Conservation (phyloP, 1,140 invertebrate genomes). For the Drosophila tsacasi region DNA sequence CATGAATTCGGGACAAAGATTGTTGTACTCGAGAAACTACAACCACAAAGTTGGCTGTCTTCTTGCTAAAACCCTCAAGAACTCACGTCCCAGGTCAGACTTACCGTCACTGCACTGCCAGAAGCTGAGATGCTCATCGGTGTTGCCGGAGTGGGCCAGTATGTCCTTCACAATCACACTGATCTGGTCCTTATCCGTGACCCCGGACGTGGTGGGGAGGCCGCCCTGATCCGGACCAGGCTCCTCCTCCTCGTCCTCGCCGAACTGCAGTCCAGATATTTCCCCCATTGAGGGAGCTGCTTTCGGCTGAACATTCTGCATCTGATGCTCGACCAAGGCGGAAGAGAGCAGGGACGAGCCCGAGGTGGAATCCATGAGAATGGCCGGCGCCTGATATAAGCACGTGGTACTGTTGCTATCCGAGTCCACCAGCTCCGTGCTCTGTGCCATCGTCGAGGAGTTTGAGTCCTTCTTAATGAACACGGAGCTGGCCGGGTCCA, state of each 20-base stretch:
- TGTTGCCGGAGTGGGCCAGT: slow-evolving; percentile 58
- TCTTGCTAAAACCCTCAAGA: too few relatives aligned
- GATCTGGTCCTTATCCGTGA: slow-evolving; percentile 66
- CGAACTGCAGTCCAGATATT: slow-evolving; percentile 11
- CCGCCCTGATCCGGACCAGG: neutral
- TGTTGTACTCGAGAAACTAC: neutral
- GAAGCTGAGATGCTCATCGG: slow-evolving; percentile 67
- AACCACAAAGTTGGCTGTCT: neutral
- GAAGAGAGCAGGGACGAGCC: slow-evolving; percentile 28
- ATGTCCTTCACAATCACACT: slow-evolving; percentile 75
- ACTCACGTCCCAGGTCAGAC: neutral
- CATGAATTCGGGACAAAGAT: neutral
- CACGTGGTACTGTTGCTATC: slow-evolving; percentile 49
- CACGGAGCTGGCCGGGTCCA: slow-evolving; percentile 65
- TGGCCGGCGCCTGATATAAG: slow-evolving; percentile 19
- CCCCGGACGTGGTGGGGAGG: neutral
- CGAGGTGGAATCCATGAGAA: slow-evolving; percentile 39
- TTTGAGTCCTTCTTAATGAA: slow-evolving; percentile 61
- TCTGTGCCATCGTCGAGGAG: slow-evolving; percentile 42
- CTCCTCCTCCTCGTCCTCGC: slow-evolving; percentile 1
- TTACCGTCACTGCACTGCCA: slow-evolving; percentile 69
- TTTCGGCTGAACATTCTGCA: slow-evolving; percentile 56
- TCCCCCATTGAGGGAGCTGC: slow-evolving; percentile 16
- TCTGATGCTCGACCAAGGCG: slow-evolving; percentile 60
- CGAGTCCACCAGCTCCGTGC: slow-evolving; percentile 33